These are phyloP conservation scores for Parotocinclus haroldoi DNA, from an alignment of 2,797 vertebrate species.

Conservation along the genomic window DNA sequence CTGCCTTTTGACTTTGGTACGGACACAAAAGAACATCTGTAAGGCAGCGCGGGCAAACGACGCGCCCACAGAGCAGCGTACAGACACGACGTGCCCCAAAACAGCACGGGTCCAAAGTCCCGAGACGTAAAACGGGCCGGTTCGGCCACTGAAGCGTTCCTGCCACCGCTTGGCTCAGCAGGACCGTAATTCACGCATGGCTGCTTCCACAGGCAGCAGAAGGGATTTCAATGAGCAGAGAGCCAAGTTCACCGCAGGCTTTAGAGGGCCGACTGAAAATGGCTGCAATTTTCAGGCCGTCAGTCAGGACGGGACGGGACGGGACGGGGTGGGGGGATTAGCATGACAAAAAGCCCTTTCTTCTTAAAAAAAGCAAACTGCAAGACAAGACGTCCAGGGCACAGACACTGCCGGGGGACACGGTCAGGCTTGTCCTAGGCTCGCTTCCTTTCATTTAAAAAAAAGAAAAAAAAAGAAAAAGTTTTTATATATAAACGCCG, in stretches of 20 bases:
- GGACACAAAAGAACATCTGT: slow-evolving; percentile 38
- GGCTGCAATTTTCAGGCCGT: slow-evolving; percentile 43
- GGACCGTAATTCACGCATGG: slow-evolving; percentile 34
- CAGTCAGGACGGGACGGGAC: slow-evolving; percentile 14
- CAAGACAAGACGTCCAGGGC: slow-evolving; percentile 23
- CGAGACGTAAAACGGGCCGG: neutral
- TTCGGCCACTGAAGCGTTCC: slow-evolving; percentile 16
- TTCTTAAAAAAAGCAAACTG: slow-evolving; percentile 46
- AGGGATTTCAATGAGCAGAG: slow-evolving; percentile 23
- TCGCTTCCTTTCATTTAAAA: slow-evolving; percentile 23
- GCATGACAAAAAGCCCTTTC: slow-evolving; percentile 47
- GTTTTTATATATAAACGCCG: no score
- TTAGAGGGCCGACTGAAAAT: slow-evolving; percentile 40
- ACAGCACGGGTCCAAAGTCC: neutral
- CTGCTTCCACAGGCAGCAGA: slow-evolving; percentile 33
- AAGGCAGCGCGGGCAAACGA: slow-evolving; percentile 14
- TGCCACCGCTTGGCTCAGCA: slow-evolving; percentile 11
- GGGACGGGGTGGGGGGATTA: no score
- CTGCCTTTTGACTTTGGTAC: slow-evolving; percentile 18
- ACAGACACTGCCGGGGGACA: slow-evolving; percentile 9
- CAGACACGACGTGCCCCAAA: slow-evolving; percentile 3
- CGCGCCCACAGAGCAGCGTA: slow-evolving; percentile 1
- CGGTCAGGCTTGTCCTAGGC: slow-evolving; percentile 31
- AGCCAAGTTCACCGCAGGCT: slow-evolving; percentile 32
- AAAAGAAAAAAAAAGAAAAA: no score